These are phyloP conservation scores for Leptopilina myrica DNA, from an alignment of 2,888 invertebrate species.

Conservation along the genomic window DNA sequence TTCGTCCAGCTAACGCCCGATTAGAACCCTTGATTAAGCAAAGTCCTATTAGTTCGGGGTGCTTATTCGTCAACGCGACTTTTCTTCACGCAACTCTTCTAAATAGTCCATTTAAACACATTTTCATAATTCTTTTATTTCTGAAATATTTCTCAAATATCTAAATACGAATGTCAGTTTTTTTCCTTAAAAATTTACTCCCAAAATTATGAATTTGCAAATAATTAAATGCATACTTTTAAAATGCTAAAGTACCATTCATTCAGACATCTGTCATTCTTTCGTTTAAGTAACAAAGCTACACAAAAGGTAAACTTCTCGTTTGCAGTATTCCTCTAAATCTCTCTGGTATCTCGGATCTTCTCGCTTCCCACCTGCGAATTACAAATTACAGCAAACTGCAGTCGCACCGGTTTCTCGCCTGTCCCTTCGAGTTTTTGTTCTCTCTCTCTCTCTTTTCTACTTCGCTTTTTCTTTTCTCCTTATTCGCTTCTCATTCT, in stretches of 20 bases:
- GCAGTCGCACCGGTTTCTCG: conserved; percentile 58
- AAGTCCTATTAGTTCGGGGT: conserved; percentile 55
- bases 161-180: too few species aligned
- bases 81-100: conserved; percentile 18
- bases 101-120: conserved; percentile 7
- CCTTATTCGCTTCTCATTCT: conserved; percentile 41
- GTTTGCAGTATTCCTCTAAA: conserved; percentile 50
- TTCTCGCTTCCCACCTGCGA: conserved; percentile 59
- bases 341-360: conserved; percentile 58
- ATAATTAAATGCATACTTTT: neutral
- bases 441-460: conserved; percentile 48
- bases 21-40: conserved; percentile 59
- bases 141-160: neutral
- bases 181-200: too few species aligned
- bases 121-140: neutral
- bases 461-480: conserved; percentile 46
- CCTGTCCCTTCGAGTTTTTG: conserved; percentile 54
- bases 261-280: conserved; percentile 9
- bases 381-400: conserved; percentile 60
- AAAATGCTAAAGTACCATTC: neutral
- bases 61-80: conserved; percentile 38
- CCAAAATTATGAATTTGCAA: neutral
- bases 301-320: conserved; percentile 21
- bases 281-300: conserved; percentile 14
- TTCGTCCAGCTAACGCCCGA: conserved; percentile 53